These are phyloP conservation scores for Scylla paramamosain DNA, from an alignment of 1,140 invertebrate genomes.

Conservation along the genomic window DNA sequence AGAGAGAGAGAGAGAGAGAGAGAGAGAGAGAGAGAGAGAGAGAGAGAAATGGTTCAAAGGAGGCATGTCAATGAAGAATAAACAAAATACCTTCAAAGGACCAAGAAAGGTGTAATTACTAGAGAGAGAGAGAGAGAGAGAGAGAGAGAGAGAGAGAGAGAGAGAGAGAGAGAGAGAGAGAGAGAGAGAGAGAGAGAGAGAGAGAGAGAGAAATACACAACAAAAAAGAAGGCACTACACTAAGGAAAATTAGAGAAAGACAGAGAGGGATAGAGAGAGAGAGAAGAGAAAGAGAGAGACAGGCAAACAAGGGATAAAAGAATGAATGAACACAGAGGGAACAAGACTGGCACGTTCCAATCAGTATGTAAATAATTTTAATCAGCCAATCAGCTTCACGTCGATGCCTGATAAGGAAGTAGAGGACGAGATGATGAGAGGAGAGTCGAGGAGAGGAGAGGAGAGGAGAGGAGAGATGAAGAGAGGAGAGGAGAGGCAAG, in stretches of 20 bases:
- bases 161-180: constrained; percentile 38
- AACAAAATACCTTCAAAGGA: neutral
- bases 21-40: neutral
- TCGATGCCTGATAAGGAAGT: neutral
- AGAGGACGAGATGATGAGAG: neutral
- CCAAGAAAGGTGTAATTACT: neutral
- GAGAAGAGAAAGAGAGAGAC: constrained; percentile 27
- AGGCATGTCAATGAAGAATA: neutral
- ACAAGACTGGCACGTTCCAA: neutral
- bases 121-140: constrained; percentile 17
- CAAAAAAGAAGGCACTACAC: neutral
- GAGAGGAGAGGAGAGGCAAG: no score
- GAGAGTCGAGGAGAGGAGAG: neutral
- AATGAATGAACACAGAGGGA: neutral
- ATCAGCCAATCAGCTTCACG: neutral
- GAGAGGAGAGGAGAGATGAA: neutral
- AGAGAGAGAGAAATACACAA: neutral
- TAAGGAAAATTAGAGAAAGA: neutral
- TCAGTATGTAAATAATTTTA: neutral
- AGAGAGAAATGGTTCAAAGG: neutral
- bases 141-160: constrained; percentile 13
- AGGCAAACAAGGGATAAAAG: neutral
- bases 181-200: constrained; percentile 35
- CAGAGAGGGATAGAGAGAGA: neutral
- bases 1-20: constrained; percentile 23